These are phyloP conservation scores for Clepsis dumicolana DNA, from an alignment of 2,888 invertebrate species.

Conservation along the genomic window DNA sequence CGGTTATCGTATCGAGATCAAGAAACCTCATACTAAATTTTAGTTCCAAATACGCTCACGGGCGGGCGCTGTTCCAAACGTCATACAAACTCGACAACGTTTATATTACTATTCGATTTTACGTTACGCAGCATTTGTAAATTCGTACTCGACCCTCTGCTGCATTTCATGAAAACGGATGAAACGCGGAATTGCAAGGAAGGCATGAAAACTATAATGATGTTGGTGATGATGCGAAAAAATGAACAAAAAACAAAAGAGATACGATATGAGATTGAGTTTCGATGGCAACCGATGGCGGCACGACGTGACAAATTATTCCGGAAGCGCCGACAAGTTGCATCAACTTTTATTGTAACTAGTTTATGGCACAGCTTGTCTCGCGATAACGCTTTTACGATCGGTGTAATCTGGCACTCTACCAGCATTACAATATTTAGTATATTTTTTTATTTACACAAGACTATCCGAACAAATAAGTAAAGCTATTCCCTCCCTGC, in stretches of 20 bases:
- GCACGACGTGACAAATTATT: conserved; percentile 1
- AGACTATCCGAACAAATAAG: not conserved
- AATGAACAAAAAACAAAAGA: not conserved
- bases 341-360: conserved; percentile 7
- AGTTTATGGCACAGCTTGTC: conserved; percentile 3
- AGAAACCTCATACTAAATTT: no score
- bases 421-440: not conserved
- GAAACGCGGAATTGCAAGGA: no score
- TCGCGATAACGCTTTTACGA: not conserved
- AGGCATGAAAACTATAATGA: not conserved
- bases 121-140: no score
- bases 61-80: no score
- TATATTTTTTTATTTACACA: not conserved
- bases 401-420: not conserved
- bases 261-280: not conserved
- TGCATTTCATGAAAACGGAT: no score
- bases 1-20: no score
- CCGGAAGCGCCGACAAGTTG: conserved; percentile 3
- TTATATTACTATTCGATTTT: no score
- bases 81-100: no score
- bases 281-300: not conserved
- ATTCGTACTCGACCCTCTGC: no score
- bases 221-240: not conserved
- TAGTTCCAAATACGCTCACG: no score
- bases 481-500: not conserved